Conservation (phyloP, 2,888 invertebrate species). For the Agonopterix subpropinquella region DNA sequence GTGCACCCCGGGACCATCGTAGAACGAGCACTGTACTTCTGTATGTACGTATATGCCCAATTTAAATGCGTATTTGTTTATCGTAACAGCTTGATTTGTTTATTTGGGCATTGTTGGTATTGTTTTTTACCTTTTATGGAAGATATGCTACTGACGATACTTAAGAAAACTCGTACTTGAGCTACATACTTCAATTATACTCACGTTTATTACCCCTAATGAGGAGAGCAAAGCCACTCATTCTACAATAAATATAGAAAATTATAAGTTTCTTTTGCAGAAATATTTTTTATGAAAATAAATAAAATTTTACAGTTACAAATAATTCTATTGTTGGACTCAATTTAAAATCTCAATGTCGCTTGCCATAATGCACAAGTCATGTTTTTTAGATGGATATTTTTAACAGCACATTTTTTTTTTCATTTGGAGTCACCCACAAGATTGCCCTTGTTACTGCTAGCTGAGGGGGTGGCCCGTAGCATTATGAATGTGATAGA, state of each 20-base stretch:
- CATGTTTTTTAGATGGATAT: constrained; percentile 46
- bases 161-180: no score
- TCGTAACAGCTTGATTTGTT: background rate
- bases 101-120: background rate
- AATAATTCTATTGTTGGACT: constrained; percentile 20
- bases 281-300: no score
- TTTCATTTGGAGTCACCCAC: constrained; percentile 52
- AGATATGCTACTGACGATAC: no score
- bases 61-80: background rate
- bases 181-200: no score
- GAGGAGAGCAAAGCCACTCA: no score
- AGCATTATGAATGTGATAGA: constrained; percentile 31
- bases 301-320: background rate
- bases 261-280: no score
- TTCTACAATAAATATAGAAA: no score
- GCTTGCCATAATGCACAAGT: constrained; percentile 57
- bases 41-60: background rate
- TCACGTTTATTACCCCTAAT: no score
- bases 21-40: no score
- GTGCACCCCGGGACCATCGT: no score
- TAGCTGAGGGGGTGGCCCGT: constrained; percentile 38
- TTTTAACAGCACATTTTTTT: constrained; percentile 43
- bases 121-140: no score
- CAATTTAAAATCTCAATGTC: constrained; percentile 23
- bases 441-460: constrained; percentile 50